Percentiles rank a stretch among this genome's conserved stretches.
These are phyloP conservation scores for Latrodectus elegans DNA, from an alignment of 2,888 invertebrate species.

Conservation along the genomic window DNA sequence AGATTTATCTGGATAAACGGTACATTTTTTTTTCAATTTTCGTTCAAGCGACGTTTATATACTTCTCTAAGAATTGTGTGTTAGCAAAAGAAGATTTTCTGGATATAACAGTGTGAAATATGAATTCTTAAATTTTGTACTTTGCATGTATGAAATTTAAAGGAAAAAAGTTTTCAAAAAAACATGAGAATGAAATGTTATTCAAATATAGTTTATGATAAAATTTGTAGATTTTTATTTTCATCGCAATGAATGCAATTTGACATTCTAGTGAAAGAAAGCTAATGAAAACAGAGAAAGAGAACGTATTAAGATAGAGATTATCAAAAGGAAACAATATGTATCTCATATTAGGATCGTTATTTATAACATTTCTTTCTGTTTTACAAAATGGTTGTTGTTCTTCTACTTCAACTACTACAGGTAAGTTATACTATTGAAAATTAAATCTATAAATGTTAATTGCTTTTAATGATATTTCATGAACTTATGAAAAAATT, in stretches of 20 bases:
- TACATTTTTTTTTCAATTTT: neutral
- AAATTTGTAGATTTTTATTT: too few relatives aligned
- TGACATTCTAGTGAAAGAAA: too few relatives aligned
- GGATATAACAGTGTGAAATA: neutral
- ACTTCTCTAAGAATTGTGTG: neutral
- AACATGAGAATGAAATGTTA: too few relatives aligned
- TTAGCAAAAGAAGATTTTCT: neutral
- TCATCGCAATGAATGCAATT: too few relatives aligned
- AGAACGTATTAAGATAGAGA: neutral
- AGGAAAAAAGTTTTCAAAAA: too few relatives aligned
- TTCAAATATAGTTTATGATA: too few relatives aligned
- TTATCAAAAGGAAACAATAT: slow-evolving; percentile 18
- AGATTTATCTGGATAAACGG: neutral
- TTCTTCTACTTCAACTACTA: slow-evolving; percentile 58
- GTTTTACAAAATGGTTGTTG: slow-evolving; percentile 3
- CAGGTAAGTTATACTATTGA: slow-evolving; percentile 22
- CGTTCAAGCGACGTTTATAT: neutral
- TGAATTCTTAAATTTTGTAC: neutral
- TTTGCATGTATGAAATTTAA: too few relatives aligned
- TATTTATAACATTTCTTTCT: slow-evolving; percentile 30
- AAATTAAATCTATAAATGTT: too few relatives aligned
- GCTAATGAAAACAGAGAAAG: neutral
- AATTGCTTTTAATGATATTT: too few relatives aligned
- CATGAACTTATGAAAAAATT: too few relatives aligned
- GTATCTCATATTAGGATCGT: slow-evolving; percentile 38